Conservation (phyloP, 37 sponge, comb jelly and placozoan species). For the Cliona cf. orientalis region DNA sequence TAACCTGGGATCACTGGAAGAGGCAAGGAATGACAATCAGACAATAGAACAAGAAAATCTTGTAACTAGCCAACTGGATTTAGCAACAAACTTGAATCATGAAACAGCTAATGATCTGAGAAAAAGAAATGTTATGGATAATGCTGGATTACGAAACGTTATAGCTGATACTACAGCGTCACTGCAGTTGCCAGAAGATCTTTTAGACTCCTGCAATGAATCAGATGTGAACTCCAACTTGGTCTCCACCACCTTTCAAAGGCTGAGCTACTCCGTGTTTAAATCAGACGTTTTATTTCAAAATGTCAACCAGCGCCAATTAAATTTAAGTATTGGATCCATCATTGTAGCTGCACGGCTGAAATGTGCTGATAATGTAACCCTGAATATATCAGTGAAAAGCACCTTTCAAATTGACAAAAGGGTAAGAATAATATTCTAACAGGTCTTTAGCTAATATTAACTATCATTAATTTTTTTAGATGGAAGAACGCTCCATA, state of each 20-base stretch:
- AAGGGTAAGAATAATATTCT: not conserved
- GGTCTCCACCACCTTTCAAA: not conserved
- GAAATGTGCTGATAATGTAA: constrained; percentile 6
- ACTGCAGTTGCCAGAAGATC: not conserved
- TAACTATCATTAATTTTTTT: no score
- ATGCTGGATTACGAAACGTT: no score
- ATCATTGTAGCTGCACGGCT: constrained; percentile 10
- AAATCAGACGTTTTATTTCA: constrained; percentile 26
- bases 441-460: not conserved
- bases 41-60: no score
- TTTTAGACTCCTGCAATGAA: not conserved
- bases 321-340: constrained; percentile 1
- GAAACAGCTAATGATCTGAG: no score
- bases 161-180: not conserved
- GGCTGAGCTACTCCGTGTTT: constrained; percentile 30
- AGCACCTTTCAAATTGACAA: not conserved
- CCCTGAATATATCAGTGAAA: not conserved
- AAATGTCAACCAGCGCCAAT: not conserved
- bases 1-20: constrained; percentile 33
- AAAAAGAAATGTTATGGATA: not conserved
- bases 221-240: no score
- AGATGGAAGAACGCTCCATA: not conserved
- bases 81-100: no score
- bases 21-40: constrained; percentile 6
- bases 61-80: no score